These are phyloP conservation scores for Ormyrus thymus DNA, from an alignment of 2,888 invertebrate species.

Conservation along the genomic window DNA sequence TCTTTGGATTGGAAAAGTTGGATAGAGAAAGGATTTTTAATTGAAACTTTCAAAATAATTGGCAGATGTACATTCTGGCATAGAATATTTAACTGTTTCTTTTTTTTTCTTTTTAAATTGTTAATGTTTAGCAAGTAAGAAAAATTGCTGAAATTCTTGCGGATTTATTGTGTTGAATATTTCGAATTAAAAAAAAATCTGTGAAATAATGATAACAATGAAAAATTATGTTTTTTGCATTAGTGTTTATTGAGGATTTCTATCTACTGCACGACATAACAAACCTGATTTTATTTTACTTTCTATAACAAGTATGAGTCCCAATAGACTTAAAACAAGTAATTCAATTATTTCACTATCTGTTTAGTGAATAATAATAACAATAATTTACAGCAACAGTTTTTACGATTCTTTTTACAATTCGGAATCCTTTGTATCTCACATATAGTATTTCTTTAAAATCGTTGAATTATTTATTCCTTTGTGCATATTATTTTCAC, in stretches of 20 bases:
- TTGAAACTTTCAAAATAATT: too few species aligned
- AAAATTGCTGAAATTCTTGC: too few species aligned
- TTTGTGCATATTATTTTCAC: slow-evolving; percentile 30
- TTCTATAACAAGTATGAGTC: slow-evolving; percentile 8
- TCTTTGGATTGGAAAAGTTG: too few species aligned
- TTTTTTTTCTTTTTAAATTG: too few species aligned
- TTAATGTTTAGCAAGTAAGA: too few species aligned
- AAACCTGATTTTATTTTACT: slow-evolving; percentile 15
- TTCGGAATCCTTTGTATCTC: slow-evolving; percentile 2
- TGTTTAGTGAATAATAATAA: slow-evolving; percentile 24
- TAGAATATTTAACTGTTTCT: too few species aligned
- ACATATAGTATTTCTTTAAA: not conserved
- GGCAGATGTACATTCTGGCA: too few species aligned
- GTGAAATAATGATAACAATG: not conserved
- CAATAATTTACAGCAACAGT: slow-evolving; percentile 16
- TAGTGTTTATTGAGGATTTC: slow-evolving; percentile 16
- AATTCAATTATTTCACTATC: not conserved
- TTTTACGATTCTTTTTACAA: slow-evolving; percentile 33
- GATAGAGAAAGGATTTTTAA: too few species aligned
- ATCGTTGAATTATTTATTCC: not conserved
- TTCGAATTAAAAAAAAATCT: not conserved
- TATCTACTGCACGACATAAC: slow-evolving; percentile 21
- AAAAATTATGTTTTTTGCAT: not conserved
- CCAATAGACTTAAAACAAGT: slow-evolving; percentile 30
- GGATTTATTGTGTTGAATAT: too few species aligned